Base-by-base conservation (phyloP, 2,888 invertebrate genomes). In the Adineta ricciae region DNA sequence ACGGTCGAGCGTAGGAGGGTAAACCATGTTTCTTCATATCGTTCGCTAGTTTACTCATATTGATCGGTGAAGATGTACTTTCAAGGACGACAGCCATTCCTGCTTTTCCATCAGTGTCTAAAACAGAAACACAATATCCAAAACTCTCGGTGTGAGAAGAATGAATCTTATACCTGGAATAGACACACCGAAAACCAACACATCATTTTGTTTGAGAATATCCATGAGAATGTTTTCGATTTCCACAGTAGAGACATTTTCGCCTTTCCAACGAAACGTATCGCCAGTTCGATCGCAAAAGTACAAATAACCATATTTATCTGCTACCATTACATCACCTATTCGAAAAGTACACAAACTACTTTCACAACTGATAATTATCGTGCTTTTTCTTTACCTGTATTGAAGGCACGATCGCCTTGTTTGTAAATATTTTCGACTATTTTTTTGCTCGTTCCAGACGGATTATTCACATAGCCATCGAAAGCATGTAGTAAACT, bases 211-310 rank as follows among this genome's bases (percentile, higher is more conserved):
- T 64, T 85, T 50, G 11, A 94, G 92, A 83, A 94, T 92, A 89
- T 94, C 94, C 88, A 95, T 96, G 73, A 97, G 93, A 87, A 95
- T 94, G 8, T 94, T 95, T 91, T 99, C 98, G 19, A 99, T 95
- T 92, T 99, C 99, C 2, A 95, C 94, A 14, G 99, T 99, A 78
- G 96, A 96, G 4, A 99, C 97, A 91, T 99, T 99, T 92, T 99
- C 99, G 16, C 99, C 98, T 90, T 96, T 95, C 96, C 96, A 97
- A 84, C 97, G 93, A 88, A 95, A 98, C 3, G 98, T 99, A 90
- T 98, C 98, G 0, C 98, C 98, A 0, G 96, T 96, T 88, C 97
- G 93, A 91, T 97, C 97, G 46, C 88, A 94, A 92, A 97, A 97
- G 91, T 93, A 97, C 89, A 95, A 93, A 91, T 95, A 96, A 72